A percentile compares a stretch with the other conserved stretches of the same genome.
phyloP scores from a whole-genome alignment of 2,888 invertebrate genomes.

The Carpatolechia fugitivella region DNA sequence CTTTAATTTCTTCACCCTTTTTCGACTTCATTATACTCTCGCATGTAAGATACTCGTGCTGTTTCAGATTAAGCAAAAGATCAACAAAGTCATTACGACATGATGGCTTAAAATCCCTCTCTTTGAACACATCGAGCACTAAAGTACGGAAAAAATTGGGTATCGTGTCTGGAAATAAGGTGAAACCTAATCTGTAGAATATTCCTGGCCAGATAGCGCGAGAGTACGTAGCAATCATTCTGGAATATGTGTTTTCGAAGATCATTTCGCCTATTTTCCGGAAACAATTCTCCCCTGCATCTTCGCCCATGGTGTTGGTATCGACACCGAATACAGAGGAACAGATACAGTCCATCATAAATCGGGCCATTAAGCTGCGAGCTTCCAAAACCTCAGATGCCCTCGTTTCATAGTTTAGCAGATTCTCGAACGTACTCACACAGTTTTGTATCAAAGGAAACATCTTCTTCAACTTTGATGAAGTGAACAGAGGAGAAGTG shows the following conservation, averaged over 20 bases:
- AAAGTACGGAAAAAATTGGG: slow-evolving; percentile 28
- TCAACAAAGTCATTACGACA: slow-evolving; percentile 31
- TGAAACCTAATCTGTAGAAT: slow-evolving; percentile 37
- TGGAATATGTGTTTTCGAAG: slow-evolving; percentile 24
- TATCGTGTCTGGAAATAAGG: slow-evolving; percentile 29
- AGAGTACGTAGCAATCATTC: slow-evolving; percentile 23
- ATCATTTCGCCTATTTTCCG: slow-evolving; percentile 30
- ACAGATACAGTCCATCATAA: slow-evolving; percentile 46
- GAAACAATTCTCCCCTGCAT: slow-evolving; percentile 33
- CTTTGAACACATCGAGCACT: slow-evolving; percentile 21
- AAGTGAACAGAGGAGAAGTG: slow-evolving; percentile 48
- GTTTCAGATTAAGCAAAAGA: slow-evolving; percentile 23
- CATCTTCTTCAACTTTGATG: slow-evolving; percentile 47
- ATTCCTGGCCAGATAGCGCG: slow-evolving; percentile 39
- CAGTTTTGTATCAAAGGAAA: slow-evolving; percentile 31
- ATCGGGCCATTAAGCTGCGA: slow-evolving; percentile 39
- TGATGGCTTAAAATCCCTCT: slow-evolving; percentile 22
- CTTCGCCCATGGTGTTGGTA: slow-evolving; percentile 8
- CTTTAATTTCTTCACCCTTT: slow-evolving; percentile 19
- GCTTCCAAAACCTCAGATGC: slow-evolving; percentile 31
- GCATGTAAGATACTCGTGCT: slow-evolving; percentile 32
- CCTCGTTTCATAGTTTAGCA: slow-evolving; percentile 12
- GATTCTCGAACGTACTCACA: slow-evolving; percentile 20
- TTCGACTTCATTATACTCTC: slow-evolving; percentile 31
- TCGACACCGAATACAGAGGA: slow-evolving; percentile 41